phyloP scores from a whole-genome alignment of 2,113 vertebrate species.

The Azemiops feae region DNA sequence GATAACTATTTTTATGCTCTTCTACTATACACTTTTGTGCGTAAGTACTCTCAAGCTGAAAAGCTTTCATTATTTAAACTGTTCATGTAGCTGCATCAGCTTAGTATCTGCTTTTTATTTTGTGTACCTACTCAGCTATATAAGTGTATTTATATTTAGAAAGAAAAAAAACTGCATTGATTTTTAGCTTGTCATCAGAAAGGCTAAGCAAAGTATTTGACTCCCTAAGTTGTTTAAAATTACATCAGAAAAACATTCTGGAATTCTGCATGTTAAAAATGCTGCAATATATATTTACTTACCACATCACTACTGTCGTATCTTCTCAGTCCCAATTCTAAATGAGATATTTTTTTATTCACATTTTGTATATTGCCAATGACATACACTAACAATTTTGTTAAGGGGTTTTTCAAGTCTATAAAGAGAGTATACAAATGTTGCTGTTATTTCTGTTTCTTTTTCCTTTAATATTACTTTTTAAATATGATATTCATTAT shows the following conservation, averaged over 20 bases:
- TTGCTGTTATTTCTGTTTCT: neutral
- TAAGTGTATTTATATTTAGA: neutral
- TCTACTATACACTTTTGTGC: neutral
- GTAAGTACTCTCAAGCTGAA: neutral
- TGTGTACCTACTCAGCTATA: neutral
- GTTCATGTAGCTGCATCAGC: neutral
- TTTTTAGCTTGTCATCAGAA: neutral
- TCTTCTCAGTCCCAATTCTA: slow-evolving; percentile 15
- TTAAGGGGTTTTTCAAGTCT: slow-evolving; percentile 33
- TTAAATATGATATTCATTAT: neutral
- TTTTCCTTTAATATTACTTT: neutral
- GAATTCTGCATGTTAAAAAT: slow-evolving; percentile 17
- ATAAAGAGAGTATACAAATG: neutral
- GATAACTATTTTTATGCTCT: neutral
- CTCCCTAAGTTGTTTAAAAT: neutral
- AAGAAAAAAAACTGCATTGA: neutral
- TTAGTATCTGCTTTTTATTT: neutral
- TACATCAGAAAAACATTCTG: neutral
- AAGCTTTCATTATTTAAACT: neutral
- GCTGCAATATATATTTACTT: slow-evolving; percentile 23
- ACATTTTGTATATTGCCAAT: slow-evolving; percentile 50
- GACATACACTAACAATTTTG: slow-evolving; percentile 34
- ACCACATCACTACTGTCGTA: slow-evolving; percentile 15
- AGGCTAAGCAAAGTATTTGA: neutral
- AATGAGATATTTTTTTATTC: slow-evolving; percentile 32